Evolutionary conservation across 2,888 invertebrate genomes (phyloP).

Genomic region (Caenorhabditis uteleia): DNA sequence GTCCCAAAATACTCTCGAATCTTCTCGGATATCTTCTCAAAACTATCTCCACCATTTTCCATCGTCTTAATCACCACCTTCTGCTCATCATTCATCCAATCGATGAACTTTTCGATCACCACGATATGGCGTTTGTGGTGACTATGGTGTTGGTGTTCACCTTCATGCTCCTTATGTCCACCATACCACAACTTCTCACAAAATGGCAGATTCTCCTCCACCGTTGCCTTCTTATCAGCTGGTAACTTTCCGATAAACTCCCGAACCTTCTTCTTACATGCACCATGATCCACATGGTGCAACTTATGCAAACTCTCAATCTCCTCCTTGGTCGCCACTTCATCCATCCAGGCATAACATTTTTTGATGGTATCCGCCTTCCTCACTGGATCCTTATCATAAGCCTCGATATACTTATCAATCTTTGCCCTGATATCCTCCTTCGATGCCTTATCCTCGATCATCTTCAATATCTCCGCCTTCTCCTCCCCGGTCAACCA

Average conservation of each 20-base stretch:
- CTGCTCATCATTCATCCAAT: conserved; percentile 44
- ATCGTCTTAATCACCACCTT: conserved; percentile 20
- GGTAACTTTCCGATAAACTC: conserved; percentile 47
- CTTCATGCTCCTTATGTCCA: conserved; percentile 25
- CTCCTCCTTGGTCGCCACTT: conserved; percentile 55
- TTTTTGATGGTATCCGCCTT: conserved; percentile 34
- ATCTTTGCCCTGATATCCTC: conserved; percentile 55
- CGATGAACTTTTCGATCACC: conserved; percentile 42
- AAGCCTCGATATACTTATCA: conserved; percentile 40
- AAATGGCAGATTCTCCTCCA: conserved; percentile 56
- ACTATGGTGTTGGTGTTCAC: conserved; percentile 21
- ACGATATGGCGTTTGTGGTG: conserved; percentile 35
- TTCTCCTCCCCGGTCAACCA: conserved; percentile 7
- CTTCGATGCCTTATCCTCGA: no score
- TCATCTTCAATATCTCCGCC: conserved; percentile 23
- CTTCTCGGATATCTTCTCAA: conserved; percentile 32
- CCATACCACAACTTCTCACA: conserved; percentile 60
- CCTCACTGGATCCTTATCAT: conserved; percentile 28
- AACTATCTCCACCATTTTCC: conserved; percentile 28
- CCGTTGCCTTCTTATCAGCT: conserved; percentile 33
- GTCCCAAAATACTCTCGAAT: conserved; percentile 42
- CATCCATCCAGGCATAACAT: conserved; percentile 59
- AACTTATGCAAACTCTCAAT: conserved; percentile 51
- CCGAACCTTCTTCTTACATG: conserved; percentile 52
- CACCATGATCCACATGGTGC: conserved; percentile 52